Evolutionary conservation across 2,113 vertebrate species (phyloP), one percentile per base, ranked within the genome.

Genomic region (Nesogale talazaci): DNA sequence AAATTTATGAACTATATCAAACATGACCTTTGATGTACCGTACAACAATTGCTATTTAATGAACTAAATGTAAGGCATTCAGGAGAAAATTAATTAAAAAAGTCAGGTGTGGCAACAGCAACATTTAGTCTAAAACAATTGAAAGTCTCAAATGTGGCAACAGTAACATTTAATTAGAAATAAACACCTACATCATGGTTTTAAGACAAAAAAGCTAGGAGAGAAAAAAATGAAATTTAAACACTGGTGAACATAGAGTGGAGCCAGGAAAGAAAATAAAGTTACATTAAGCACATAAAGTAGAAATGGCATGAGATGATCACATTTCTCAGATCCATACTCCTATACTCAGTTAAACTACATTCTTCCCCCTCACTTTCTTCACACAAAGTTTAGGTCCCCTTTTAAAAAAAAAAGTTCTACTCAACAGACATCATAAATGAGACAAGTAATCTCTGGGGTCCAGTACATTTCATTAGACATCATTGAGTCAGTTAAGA

Each of bases 1-100:
- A 84, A 88, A 42, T 79, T 90, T 90, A 63, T 67, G 74, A 46
- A 91, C 38, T 70, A 83, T 72, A 85, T 83, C 31, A 83, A 15
- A 0, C 9, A 87, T 87, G 75, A 40, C 16, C 6, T 95, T 83
- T 63, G 36, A 22, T 77, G 7, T 17, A 77, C 34, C n/a, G 57
- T 38, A 84, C 82, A 76, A 72, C n/a, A 88, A 86, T 0, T 94
- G 5, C 5, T 72, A 89, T 38, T 85, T 94, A 52, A 94, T 34
- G 69, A 56, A 83, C 61, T 46, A 88, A 36, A 76, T 74, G 15
- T 31, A 70, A 84, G 6, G 25, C 7, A 93, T 86, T 79, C 56
- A 77, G 82, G 40, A 86, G 4, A 42, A 7, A 25, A 34, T 1
- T 56, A 91, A 56, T 67, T 56, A 86, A 36, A 72, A 72, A 36